A percentile compares a stretch with the other conserved stretches of the same genome.
phyloP scores from a whole-genome alignment of 2,797 vertebrate genomes.

The Glossophaga mutica region DNA sequence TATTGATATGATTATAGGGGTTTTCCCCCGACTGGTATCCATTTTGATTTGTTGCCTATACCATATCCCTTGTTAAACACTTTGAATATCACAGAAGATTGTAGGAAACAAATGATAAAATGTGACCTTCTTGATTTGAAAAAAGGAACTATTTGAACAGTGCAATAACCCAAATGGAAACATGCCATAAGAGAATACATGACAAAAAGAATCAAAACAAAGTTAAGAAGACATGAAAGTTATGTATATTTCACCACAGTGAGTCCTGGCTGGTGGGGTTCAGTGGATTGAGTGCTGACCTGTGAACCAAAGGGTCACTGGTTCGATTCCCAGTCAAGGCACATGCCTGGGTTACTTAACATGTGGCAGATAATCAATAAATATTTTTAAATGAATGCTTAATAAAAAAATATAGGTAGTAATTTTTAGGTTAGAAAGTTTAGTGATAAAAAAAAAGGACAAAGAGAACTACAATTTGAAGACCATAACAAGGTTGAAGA shows the following conservation, averaged over 20 bases:
- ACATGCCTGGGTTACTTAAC: neutral
- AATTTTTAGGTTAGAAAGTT: slow-evolving; percentile 18
- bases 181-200: no score
- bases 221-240: neutral
- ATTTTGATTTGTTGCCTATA: neutral
- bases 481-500: neutral
- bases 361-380: neutral
- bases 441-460: neutral
- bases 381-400: neutral
- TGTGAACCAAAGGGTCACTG: no score
- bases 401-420: neutral
- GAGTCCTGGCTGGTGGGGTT: no score
- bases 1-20: neutral
- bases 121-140: neutral
- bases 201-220: neutral
- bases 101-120: neutral
- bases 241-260: neutral
- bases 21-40: neutral
- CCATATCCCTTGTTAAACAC: neutral
- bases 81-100: neutral
- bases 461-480: neutral
- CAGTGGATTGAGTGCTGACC: no score
- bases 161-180: neutral
- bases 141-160: neutral
- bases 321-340: no score